Base-by-base conservation (phyloP, 2,113 vertebrate species). In the Elachura formosa region DNA sequence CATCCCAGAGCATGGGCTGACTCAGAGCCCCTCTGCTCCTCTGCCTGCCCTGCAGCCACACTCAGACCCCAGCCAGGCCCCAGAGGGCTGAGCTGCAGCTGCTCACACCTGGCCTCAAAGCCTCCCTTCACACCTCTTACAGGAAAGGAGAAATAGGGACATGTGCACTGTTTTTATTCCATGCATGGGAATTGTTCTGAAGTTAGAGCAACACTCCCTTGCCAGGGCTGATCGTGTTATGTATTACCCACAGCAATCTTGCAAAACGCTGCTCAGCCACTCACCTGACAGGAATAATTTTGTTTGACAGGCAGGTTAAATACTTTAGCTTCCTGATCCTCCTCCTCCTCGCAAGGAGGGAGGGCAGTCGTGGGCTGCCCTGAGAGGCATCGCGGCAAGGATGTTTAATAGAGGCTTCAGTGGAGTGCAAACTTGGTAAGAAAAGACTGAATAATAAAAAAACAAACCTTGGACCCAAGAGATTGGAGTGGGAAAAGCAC, bases 221-320 rank as follows among this genome's bases (percentile, higher is more conserved):
- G 58, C 84, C 75, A 79, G 24, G 52, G 31, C 75, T 91, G 84
- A 31, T 89, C 84, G 17, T 25, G 25, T 18, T 3, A 29, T 62
- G 34, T 19, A 67, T 82, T 94, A 87, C 82, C 59, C 87, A 95
- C 3, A 0, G 24, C 9, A 94, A 36, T 28, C 22, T 45, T 43
- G 58, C 38, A 55, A 71, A 91, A 59, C 34, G 43, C 63, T 86
- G 48, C 75, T 59, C 75, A 80, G 74, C 46, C 78, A 24, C 59
- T 85, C 79, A 54, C 73, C 59, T 80, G 85, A 63, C 67, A 55
- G 40, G 69, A 91, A 80, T 87, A 83, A 80, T 87, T 94, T 79
- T 80, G 41, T 83, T 76, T 94, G 81, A 83, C 87, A 93, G 87
- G 46, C 29, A 93, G 74, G 87, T 85, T 94, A 91, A 95, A 85